Conservation (phyloP, 2,888 invertebrate species). For the Drosophila paranaensis region DNA sequence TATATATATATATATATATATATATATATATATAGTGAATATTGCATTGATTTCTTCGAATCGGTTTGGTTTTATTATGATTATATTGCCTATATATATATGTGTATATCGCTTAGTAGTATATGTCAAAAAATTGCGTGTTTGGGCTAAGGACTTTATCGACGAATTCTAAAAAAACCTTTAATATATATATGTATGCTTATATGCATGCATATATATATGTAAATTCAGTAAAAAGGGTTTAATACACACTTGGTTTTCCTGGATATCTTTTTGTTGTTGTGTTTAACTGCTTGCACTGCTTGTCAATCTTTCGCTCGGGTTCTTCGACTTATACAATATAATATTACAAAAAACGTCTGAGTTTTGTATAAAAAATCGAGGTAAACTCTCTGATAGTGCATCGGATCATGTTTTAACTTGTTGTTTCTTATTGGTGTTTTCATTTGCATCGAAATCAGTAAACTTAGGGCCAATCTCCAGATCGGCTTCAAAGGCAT, state of each 20-base stretch:
- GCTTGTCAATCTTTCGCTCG: slow-evolving; percentile 7
- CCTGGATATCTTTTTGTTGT: slow-evolving; percentile 4
- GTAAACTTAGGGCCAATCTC: slow-evolving; percentile 6
- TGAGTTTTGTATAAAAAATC: slow-evolving; percentile 77
- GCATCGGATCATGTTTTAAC: slow-evolving; percentile 59
- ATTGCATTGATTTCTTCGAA: slow-evolving; percentile 64
- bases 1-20: neutral
- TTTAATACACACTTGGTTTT: slow-evolving; percentile 55
- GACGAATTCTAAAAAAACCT: slow-evolving; percentile 73
- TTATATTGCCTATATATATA: slow-evolving; percentile 61
- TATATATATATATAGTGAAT: slow-evolving; percentile 49
- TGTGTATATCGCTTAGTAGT: slow-evolving; percentile 44
- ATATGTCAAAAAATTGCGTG: slow-evolving; percentile 67
- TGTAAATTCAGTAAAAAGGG: slow-evolving; percentile 77
- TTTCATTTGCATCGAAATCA: neutral
- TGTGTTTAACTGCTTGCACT: slow-evolving; percentile 1
- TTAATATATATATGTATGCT: slow-evolving; percentile 16
- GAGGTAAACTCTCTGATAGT: slow-evolving; percentile 78
- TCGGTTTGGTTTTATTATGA: slow-evolving; percentile 53
- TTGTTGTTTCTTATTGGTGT: neutral
- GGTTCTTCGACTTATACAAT: slow-evolving; percentile 56
- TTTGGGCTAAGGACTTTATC: slow-evolving; percentile 57
- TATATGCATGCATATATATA: neutral
- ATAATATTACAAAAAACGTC: slow-evolving; percentile 68
- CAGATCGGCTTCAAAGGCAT: slow-evolving; percentile 14